Percentiles rank a stretch among this genome's conserved stretches.
Evolutionary conservation across 2,888 invertebrate species (phyloP).

Genomic region (Malthinus flaveolus): DNA sequence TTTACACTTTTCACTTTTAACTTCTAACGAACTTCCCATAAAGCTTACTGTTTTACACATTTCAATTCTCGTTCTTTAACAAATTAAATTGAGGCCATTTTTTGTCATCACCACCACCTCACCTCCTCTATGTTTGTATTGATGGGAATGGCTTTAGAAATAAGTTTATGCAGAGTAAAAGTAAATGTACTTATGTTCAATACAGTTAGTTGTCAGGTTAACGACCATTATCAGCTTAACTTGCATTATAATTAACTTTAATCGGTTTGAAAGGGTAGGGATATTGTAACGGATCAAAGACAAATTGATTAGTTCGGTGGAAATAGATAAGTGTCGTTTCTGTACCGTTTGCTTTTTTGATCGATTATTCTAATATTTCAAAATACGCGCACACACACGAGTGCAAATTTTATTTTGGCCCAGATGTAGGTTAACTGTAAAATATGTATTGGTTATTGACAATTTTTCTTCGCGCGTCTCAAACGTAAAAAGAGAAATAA

Average conservation of each 20-base stretch:
- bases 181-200: constrained; percentile 14
- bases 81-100: not conserved
- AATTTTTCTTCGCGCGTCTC: too few relatives aligned
- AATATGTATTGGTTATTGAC: too few relatives aligned
- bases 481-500: too few relatives aligned
- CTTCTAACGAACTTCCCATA: too few relatives aligned
- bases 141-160: constrained; percentile 1
- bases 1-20: too few relatives aligned
- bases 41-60: not conserved
- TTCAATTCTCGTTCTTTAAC: not conserved
- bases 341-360: not conserved
- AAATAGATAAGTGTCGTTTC: too few relatives aligned
- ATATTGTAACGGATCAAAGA: not conserved
- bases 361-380: not conserved
- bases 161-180: constrained; percentile 16
- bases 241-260: too few relatives aligned
- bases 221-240: constrained; percentile 27
- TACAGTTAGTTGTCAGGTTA: constrained; percentile 29
- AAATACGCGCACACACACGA: too few relatives aligned
- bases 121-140: not conserved
- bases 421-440: too few relatives aligned
- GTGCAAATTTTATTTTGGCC: too few relatives aligned
- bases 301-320: not conserved
- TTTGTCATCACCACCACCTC: not conserved
- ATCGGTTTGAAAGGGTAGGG: too few relatives aligned